Conservation (phyloP, 2,797 vertebrate genomes). For the Esox masquinongy region DNA sequence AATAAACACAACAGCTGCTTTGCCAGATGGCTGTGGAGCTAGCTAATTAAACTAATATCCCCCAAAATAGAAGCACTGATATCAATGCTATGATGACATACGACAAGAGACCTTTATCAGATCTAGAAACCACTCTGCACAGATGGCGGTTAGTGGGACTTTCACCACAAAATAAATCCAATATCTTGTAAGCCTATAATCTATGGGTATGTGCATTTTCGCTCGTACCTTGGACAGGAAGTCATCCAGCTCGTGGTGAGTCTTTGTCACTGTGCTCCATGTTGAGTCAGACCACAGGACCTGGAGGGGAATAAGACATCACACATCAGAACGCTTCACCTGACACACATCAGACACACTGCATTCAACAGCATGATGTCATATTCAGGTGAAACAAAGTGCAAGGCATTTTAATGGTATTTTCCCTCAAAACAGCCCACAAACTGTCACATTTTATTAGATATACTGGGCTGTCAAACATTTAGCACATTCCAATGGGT, state of each 20-base stretch:
- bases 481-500: background rate
- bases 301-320: slow-evolving; percentile 21
- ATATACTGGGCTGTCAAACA: background rate
- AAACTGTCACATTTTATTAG: background rate
- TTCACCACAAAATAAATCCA: background rate
- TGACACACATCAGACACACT: background rate
- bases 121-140: background rate
- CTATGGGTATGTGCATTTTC: background rate
- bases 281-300: slow-evolving; percentile 52
- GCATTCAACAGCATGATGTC: background rate
- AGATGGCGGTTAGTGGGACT: background rate
- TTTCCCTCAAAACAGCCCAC: background rate
- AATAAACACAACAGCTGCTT: background rate
- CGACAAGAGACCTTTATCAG: background rate
- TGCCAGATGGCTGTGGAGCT: background rate
- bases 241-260: slow-evolving; percentile 41
- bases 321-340: background rate
- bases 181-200: background rate
- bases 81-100: background rate
- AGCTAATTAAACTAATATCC: background rate
- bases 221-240: background rate
- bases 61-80: background rate
- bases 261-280: slow-evolving; percentile 44
- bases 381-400: background rate
- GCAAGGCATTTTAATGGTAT: background rate